phyloP scores from a whole-genome alignment of 2,113 vertebrate species.

The Tiliqua scincoides region DNA sequence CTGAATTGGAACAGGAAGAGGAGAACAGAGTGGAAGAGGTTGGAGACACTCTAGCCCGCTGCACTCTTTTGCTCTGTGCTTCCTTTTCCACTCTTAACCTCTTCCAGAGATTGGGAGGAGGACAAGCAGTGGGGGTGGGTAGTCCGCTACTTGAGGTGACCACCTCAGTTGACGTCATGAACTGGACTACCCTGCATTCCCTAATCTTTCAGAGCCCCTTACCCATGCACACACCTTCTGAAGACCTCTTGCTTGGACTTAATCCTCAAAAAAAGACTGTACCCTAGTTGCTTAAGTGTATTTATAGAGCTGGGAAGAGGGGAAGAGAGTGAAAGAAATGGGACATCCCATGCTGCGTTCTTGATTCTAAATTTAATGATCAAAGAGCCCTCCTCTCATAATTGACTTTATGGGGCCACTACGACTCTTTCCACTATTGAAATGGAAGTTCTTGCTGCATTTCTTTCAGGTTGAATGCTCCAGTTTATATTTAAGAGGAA shows the following conservation, averaged over 20 bases:
- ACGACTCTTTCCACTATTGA: neutral
- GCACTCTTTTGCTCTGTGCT: too few relatives aligned
- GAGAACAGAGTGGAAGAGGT: too few relatives aligned
- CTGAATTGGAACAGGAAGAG: too few relatives aligned
- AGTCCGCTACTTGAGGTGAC: too few relatives aligned
- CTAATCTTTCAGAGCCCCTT: neutral
- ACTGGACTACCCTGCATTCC: too few relatives aligned
- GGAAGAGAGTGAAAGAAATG: neutral
- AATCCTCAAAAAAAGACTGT: neutral
- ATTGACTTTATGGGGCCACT: neutral
- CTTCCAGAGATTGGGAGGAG: too few relatives aligned
- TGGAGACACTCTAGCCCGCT: too few relatives aligned
- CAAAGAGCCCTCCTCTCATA: neutral
- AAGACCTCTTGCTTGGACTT: neutral
- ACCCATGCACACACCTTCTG: too few relatives aligned
- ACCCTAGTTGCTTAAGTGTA: neutral
- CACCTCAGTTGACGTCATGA: too few relatives aligned
- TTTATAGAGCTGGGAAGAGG: neutral
- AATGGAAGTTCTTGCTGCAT: neutral
- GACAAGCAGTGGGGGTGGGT: too few relatives aligned
- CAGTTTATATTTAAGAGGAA: constrained; percentile 22
- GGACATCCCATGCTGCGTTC: neutral
- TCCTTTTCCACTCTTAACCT: too few relatives aligned
- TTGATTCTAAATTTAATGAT: neutral
- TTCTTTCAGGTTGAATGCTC: neutral